Percentiles rank a stretch among this genome's conserved stretches.
phyloP scores from a whole-genome alignment of 2,888 invertebrate species.

The Lysandra bellargus region DNA sequence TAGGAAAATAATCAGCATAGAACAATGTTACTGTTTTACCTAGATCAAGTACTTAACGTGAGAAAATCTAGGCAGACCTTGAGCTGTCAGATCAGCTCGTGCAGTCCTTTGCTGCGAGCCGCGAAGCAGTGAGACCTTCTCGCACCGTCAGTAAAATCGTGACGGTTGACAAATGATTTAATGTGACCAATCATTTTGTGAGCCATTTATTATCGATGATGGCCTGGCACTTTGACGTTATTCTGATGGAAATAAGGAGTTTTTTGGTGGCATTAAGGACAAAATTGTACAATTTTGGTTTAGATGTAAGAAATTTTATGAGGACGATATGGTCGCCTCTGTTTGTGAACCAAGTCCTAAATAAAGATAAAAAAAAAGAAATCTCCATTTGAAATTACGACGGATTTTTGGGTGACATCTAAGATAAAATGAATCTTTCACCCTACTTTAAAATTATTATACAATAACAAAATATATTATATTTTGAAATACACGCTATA shows the following conservation, averaged over 20 bases:
- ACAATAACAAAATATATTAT: not conserved
- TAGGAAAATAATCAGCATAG: not conserved
- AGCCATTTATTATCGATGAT: not conserved
- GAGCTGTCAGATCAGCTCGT: constrained; percentile 27
- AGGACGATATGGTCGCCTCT: too few species aligned
- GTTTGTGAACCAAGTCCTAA: too few species aligned
- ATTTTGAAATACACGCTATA: not conserved
- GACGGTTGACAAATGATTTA: constrained; percentile 20
- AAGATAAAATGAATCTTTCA: too few species aligned
- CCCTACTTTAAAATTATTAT: too few species aligned
- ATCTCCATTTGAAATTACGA: too few species aligned
- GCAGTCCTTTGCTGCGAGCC: constrained; percentile 21
- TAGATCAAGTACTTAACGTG: constrained; percentile 30
- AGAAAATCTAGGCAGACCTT: constrained; percentile 29
- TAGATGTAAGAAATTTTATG: too few species aligned
- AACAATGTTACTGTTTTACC: constrained; percentile 13
- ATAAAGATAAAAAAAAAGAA: too few species aligned
- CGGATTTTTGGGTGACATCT: too few species aligned
- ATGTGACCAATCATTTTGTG: constrained; percentile 19
- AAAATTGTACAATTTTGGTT: too few species aligned
- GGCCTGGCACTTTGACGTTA: not conserved
- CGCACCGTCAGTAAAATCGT: constrained; percentile 22
- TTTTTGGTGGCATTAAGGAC: not conserved
- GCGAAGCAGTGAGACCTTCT: constrained; percentile 25
- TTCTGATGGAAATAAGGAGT: not conserved